A percentile compares a stretch with the other conserved stretches of the same genome.
Conservation (phyloP, 2,797 vertebrate genomes). For the Podargus strigoides region DNA sequence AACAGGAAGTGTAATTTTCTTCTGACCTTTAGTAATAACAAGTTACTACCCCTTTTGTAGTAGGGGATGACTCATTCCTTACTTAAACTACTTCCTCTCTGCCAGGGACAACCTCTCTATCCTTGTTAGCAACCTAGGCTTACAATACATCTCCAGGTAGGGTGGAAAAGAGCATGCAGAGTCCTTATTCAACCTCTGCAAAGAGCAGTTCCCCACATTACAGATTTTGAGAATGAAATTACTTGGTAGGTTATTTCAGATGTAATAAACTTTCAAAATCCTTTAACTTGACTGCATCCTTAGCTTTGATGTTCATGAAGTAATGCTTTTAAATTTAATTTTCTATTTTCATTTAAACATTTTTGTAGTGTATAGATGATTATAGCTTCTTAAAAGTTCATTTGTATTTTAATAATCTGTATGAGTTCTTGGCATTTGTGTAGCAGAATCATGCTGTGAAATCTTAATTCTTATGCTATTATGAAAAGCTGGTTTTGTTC, state of each 20-base stretch:
- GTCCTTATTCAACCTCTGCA: not conserved
- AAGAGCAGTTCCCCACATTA: not conserved
- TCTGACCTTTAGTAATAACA: not conserved
- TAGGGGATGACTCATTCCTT: not conserved
- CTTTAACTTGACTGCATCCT: not conserved
- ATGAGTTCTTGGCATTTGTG: not conserved
- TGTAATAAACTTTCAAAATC: not conserved
- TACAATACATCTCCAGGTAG: not conserved
- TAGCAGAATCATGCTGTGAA: slow-evolving; percentile 21
- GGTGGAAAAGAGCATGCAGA: not conserved
- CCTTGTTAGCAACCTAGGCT: not conserved
- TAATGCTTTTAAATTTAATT: not conserved
- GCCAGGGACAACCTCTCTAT: not conserved
- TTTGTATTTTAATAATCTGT: slow-evolving; percentile 40
- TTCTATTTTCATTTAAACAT: slow-evolving; percentile 19
- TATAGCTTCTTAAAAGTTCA: not conserved
- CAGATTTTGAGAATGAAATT: not conserved
- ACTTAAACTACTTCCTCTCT: not conserved
- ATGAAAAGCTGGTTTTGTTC: not conserved
- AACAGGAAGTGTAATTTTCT: not conserved
- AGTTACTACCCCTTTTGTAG: not conserved
- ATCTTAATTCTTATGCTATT: slow-evolving; percentile 32
- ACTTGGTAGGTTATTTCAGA: not conserved
- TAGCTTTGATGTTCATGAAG: not conserved
- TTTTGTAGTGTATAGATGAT: not conserved